These are phyloP conservation scores for Parauchenoglanis ngamensis DNA, from an alignment of 2,797 vertebrate species.

Conservation along the genomic window DNA sequence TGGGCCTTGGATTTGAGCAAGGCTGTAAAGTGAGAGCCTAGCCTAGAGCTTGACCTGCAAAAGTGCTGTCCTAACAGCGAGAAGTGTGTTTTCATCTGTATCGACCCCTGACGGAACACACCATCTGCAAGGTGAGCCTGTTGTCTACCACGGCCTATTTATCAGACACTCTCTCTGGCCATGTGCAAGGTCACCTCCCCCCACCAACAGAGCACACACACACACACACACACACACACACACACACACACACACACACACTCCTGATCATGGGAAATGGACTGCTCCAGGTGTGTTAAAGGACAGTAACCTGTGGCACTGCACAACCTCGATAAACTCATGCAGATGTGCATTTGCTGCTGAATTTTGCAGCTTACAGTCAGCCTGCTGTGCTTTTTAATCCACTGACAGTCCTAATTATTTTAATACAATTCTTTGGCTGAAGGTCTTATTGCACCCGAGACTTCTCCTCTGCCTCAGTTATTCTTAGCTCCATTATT, in stretches of 20 bases:
- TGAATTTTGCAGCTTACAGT: slow-evolving; percentile 64
- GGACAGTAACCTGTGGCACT: slow-evolving; percentile 70
- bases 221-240: neutral
- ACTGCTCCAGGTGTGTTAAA: slow-evolving; percentile 70
- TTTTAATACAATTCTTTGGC: slow-evolving; percentile 78
- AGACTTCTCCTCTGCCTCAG: slow-evolving; percentile 35
- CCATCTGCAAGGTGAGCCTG: slow-evolving; percentile 65
- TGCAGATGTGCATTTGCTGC: slow-evolving; percentile 41
- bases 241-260: neutral
- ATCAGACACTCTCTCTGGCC: slow-evolving; percentile 69
- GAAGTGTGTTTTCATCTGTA: slow-evolving; percentile 52
- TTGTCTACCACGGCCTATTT: slow-evolving; percentile 68
- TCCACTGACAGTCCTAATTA: slow-evolving; percentile 76
- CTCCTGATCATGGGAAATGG: slow-evolving; percentile 61
- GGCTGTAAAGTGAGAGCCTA: slow-evolving; percentile 17
- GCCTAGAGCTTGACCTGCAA: slow-evolving; percentile 33
- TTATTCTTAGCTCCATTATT: slow-evolving; percentile 4
- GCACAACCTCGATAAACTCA: slow-evolving; percentile 16
- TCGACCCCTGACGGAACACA: slow-evolving; percentile 59
- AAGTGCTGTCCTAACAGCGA: slow-evolving; percentile 36
- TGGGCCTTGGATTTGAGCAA: slow-evolving; percentile 12
- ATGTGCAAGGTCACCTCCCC: slow-evolving; percentile 75
- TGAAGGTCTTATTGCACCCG: slow-evolving; percentile 61
- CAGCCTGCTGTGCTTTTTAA: slow-evolving; percentile 75
- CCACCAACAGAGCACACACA: slow-evolving; percentile 23